Percentiles rank a stretch among this genome's conserved stretches.
phyloP scores from a whole-genome alignment of 2,797 vertebrate genomes.

The Darevskia nairensis region DNA sequence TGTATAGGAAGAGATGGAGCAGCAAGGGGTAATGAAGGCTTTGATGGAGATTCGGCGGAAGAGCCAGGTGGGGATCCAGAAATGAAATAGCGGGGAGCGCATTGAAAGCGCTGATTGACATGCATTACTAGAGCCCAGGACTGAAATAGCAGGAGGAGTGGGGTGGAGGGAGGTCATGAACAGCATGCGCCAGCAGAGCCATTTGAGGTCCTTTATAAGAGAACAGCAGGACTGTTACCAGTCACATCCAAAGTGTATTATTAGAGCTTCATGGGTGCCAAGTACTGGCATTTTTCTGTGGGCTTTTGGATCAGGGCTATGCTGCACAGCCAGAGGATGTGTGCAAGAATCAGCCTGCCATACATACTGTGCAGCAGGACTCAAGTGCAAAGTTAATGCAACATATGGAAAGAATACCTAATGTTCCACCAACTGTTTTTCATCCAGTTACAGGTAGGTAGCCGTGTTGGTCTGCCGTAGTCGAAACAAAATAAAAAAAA shows the following conservation, averaged over 20 bases:
- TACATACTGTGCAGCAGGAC: background rate
- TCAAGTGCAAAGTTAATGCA: background rate
- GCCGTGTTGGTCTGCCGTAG: too few relatives aligned
- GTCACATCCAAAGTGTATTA: background rate
- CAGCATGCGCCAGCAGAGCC: background rate
- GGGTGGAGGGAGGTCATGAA: background rate
- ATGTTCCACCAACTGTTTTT: background rate
- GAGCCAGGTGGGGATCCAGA: background rate
- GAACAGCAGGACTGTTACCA: background rate
- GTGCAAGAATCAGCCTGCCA: background rate
- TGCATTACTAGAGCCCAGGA: background rate
- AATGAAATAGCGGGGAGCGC: background rate
- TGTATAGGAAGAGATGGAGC: background rate
- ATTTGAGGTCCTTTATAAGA: conserved; percentile 4
- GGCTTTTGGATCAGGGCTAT: background rate
- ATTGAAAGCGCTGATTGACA: background rate
- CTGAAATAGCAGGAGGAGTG: background rate
- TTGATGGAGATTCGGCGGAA: background rate
- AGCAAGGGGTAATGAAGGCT: background rate
- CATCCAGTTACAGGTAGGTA: background rate
- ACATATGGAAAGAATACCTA: background rate
- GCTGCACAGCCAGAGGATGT: background rate
- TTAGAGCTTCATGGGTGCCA: background rate
- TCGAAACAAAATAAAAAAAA: too few relatives aligned
- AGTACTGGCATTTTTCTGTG: background rate